Percentiles rank a stretch among this genome's conserved stretches.
Evolutionary conservation across 2,797 vertebrate species (phyloP).

Genomic region (Crypturellus tataupa): DNA sequence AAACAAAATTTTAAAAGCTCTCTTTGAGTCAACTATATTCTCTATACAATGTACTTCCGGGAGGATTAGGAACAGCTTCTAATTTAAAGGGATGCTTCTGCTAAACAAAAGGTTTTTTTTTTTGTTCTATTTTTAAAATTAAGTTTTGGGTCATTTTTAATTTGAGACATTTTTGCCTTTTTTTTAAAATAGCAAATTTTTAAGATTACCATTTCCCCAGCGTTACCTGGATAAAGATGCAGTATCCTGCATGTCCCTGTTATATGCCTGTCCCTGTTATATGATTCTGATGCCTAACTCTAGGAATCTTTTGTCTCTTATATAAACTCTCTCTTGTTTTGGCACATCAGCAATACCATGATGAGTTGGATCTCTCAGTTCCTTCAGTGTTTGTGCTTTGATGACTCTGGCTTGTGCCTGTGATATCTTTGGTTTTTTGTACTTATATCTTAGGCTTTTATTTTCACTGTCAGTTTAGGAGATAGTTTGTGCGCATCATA

Average conservation of each 20-base stretch:
- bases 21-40: background rate
- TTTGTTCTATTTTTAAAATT: background rate
- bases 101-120: background rate
- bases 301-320: background rate
- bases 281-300: background rate
- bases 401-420: background rate
- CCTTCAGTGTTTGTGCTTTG: background rate
- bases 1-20: background rate
- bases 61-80: background rate
- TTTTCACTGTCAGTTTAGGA: background rate
- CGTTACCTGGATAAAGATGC: background rate
- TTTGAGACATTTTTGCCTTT: background rate
- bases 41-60: background rate
- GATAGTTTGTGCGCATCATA: background rate
- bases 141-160: background rate
- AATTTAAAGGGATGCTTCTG: background rate
- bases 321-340: background rate
- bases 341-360: background rate
- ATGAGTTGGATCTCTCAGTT: background rate
- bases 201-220: background rate
- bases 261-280: fast-evolving
- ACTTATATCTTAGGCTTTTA: background rate
- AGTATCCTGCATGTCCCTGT: background rate
- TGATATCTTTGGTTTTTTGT: background rate
- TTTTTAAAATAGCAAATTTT: background rate